phyloP scores from a whole-genome alignment of 2,888 invertebrate species.

The Drosophila tanythrix region DNA sequence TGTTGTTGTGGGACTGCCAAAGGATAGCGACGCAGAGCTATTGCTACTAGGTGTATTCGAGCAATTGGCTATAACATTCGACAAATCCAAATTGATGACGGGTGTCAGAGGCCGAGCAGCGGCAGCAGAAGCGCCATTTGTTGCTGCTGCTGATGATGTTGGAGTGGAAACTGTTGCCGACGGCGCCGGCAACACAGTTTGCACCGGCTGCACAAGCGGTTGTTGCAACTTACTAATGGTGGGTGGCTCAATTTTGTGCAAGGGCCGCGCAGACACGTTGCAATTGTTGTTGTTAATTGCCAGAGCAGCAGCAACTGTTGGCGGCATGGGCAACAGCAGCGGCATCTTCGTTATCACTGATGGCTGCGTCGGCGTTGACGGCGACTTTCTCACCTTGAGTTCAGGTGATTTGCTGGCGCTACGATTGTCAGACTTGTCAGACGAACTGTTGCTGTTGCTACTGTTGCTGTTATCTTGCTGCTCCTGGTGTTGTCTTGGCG shows the following conservation, averaged over 20 bases:
- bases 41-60: conserved; percentile 41
- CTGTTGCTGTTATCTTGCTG: conserved; percentile 24
- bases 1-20: conserved; percentile 69
- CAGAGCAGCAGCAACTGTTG: conserved; percentile 12
- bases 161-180: conserved; percentile 1
- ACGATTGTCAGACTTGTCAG: conserved; percentile 39
- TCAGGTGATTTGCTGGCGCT: conserved; percentile 11
- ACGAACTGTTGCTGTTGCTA: conserved; percentile 29
- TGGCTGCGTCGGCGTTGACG: conserved; percentile 29
- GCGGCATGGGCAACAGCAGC: conserved; percentile 11
- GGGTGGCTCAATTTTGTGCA: conserved; percentile 83
- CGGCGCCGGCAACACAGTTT: conserved; percentile 77
- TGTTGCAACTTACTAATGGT: conserved; percentile 80
- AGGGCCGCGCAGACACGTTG: conserved; percentile 8
- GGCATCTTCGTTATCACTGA: conserved; percentile 82
- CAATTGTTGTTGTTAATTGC: conserved; percentile 12
- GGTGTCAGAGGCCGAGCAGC: conserved; percentile 45
- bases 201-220: conserved; percentile 82
- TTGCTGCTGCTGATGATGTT: conserved; percentile 4
- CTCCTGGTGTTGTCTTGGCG: conserved; percentile 27
- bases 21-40: conserved; percentile 59
- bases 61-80: conserved; percentile 59
- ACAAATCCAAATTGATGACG: conserved; percentile 72
- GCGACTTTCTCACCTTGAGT: conserved; percentile 5
- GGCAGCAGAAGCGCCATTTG: not conserved